Evolutionary conservation across 2,888 invertebrate genomes (phyloP).

Genomic region (Standfussiana lucernea): DNA sequence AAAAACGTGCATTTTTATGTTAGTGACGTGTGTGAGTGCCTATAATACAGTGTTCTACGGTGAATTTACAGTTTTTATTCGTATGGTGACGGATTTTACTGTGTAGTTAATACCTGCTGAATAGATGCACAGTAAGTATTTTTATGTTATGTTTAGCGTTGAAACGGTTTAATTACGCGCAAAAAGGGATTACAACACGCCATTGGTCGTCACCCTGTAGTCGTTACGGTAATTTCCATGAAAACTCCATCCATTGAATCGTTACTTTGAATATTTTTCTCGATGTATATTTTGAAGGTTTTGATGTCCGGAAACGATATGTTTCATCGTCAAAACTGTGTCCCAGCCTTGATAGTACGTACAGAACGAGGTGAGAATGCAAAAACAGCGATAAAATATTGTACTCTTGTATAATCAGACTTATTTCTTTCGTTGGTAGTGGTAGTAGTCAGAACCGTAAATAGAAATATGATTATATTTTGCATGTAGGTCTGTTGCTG

Average conservation of each 20-base stretch:
- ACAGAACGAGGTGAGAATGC: slow-evolving; percentile 67
- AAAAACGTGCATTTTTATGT: slow-evolving; percentile 69
- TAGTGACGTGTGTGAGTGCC: slow-evolving; percentile 77
- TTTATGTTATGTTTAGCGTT: slow-evolving; percentile 67
- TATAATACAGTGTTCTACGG: slow-evolving; percentile 68
- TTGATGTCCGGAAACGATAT: slow-evolving; percentile 54
- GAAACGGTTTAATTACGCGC: slow-evolving; percentile 34
- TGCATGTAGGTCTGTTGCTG: slow-evolving; percentile 31
- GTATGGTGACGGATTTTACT: slow-evolving; percentile 74
- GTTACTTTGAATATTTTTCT: slow-evolving; percentile 39
- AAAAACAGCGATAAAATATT: slow-evolving; percentile 66
- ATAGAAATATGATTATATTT: slow-evolving; percentile 67
- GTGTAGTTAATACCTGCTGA: slow-evolving; percentile 74
- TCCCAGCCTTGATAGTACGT: slow-evolving; percentile 68
- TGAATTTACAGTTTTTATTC: slow-evolving; percentile 65
- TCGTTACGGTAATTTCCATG: slow-evolving; percentile 13
- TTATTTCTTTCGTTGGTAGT: slow-evolving; percentile 37
- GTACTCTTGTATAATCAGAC: slow-evolving; percentile 37
- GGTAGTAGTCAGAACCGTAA: slow-evolving; percentile 71
- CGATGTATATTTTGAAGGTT: slow-evolving; percentile 64
- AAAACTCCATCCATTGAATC: slow-evolving; percentile 21
- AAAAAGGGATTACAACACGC: slow-evolving; percentile 36
- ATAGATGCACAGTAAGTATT: slow-evolving; percentile 87
- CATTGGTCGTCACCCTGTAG: slow-evolving; percentile 9
- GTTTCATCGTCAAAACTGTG: slow-evolving; percentile 53